These are phyloP conservation scores for Arctopsyche grandis DNA, from an alignment of 1,140 invertebrate species.

Conservation along the genomic window DNA sequence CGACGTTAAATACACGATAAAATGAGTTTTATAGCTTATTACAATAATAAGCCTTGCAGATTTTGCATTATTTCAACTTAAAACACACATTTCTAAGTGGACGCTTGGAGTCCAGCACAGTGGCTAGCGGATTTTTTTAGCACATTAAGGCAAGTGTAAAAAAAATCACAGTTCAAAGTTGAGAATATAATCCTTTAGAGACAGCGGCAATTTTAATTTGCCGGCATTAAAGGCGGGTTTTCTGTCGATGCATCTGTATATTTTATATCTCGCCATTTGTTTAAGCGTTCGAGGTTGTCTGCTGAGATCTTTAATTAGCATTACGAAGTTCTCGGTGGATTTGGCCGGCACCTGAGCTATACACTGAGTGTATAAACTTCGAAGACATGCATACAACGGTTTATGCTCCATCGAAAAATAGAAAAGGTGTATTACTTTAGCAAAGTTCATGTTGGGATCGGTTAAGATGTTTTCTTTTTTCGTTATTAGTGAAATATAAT, in stretches of 20 bases:
- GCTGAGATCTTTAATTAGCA: constrained; percentile 70
- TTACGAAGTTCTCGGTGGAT: constrained; percentile 70
- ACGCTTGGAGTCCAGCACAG: no score
- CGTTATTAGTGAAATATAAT: constrained; percentile 75
- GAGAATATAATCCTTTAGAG: constrained; percentile 76
- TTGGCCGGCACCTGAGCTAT: constrained; percentile 74
- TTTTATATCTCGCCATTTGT: constrained; percentile 73
- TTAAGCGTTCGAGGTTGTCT: constrained; percentile 73
- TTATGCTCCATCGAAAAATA: constrained; percentile 75
- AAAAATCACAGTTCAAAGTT: constrained; percentile 73
- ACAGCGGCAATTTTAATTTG: constrained; percentile 73
- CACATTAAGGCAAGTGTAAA: no score
- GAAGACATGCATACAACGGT: constrained; percentile 71
- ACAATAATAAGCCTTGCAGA: no score
- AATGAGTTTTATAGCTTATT: no score
- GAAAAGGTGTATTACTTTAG: constrained; percentile 74
- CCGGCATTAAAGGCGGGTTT: constrained; percentile 72
- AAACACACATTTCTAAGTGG: no score
- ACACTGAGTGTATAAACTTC: constrained; percentile 72
- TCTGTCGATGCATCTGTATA: constrained; percentile 71
- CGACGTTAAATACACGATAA: no score
- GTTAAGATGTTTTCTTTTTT: constrained; percentile 75
- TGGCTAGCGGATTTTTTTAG: no score
- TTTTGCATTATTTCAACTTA: no score
- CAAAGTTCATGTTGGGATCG: constrained; percentile 72